Evolutionary conservation across 2,888 invertebrate genomes (phyloP).

Genomic region (Lasius fuliginosus): DNA sequence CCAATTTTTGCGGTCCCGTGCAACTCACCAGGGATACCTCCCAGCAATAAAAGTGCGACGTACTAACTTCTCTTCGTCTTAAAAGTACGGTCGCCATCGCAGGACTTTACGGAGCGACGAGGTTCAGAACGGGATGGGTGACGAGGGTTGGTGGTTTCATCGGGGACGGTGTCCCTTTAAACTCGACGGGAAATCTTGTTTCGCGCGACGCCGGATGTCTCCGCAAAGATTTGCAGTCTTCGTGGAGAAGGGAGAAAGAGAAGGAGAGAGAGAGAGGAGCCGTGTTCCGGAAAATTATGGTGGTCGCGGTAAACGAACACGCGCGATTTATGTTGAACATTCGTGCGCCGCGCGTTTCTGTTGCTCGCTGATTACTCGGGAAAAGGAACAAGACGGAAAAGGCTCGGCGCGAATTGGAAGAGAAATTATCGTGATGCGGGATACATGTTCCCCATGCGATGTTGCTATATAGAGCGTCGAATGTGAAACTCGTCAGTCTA

Average conservation of each 20-base stretch:
- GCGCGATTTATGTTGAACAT: slow-evolving; percentile 54
- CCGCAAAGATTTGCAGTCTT: slow-evolving; percentile 45
- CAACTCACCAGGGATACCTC: slow-evolving; percentile 58
- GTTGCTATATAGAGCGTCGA: slow-evolving; percentile 6
- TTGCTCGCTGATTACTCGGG: slow-evolving; percentile 43
- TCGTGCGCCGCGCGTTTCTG: slow-evolving; percentile 21
- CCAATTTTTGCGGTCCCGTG: slow-evolving; percentile 68
- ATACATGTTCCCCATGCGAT: slow-evolving; percentile 10
- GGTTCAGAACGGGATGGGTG: slow-evolving; percentile 55
- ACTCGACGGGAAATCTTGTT: slow-evolving; percentile 55
- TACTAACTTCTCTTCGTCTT: slow-evolving; percentile 70
- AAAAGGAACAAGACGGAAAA: slow-evolving; percentile 18
- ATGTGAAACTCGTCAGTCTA: slow-evolving; percentile 7
- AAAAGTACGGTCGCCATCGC: slow-evolving; percentile 69
- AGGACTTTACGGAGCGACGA: slow-evolving; percentile 67
- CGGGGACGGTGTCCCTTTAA: slow-evolving; percentile 38
- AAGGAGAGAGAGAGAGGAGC: slow-evolving; percentile 5
- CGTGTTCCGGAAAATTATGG: slow-evolving; percentile 50
- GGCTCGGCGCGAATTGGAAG: slow-evolving; percentile 29
- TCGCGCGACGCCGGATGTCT: slow-evolving; percentile 37
- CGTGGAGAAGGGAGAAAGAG: background rate
- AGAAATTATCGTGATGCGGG: slow-evolving; percentile 42
- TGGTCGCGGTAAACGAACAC: slow-evolving; percentile 40
- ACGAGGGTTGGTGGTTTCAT: slow-evolving; percentile 42
- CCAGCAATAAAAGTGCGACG: slow-evolving; percentile 71